phyloP scores from a whole-genome alignment of 2,888 invertebrate species.

The Leucozona laternaria region DNA sequence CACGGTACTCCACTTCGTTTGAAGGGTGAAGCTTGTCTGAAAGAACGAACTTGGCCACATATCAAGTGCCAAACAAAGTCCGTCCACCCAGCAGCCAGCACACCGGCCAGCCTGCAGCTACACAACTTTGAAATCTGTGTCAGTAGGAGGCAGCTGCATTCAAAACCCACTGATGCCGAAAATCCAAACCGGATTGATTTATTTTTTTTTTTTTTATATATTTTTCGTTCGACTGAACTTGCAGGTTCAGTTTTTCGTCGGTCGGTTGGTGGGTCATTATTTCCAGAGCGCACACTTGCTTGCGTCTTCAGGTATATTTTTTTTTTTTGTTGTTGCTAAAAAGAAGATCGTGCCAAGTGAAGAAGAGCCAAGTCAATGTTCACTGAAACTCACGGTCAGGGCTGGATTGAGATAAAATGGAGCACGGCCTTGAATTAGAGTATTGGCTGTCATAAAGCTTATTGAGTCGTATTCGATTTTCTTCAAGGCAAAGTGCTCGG shows the following conservation, averaged over 20 bases:
- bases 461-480: neutral
- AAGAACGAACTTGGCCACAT: conserved; percentile 58
- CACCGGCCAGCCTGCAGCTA: neutral
- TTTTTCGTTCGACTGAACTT: conserved; percentile 61
- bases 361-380: conserved; percentile 60
- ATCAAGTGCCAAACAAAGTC: conserved; percentile 43
- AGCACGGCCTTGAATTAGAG: neutral
- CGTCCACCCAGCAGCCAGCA: conserved; percentile 29
- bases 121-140: conserved; percentile 53
- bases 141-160: conserved; percentile 56
- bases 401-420: neutral
- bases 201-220: neutral
- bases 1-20: conserved; percentile 40
- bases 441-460: neutral
- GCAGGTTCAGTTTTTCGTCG: conserved; percentile 45
- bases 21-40: conserved; percentile 15
- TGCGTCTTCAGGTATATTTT: neutral
- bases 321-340: conserved; percentile 15
- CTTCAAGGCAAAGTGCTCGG: neutral
- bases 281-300: conserved; percentile 49
- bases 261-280: conserved; percentile 69
- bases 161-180: conserved; percentile 65
- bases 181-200: conserved; percentile 70
- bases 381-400: conserved; percentile 30
- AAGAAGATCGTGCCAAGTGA: conserved; percentile 58